Evolutionary conservation across 2,888 invertebrate species (phyloP), one percentile per base, ranked within the genome.

Genomic region (Nymphalis polychloros): DNA sequence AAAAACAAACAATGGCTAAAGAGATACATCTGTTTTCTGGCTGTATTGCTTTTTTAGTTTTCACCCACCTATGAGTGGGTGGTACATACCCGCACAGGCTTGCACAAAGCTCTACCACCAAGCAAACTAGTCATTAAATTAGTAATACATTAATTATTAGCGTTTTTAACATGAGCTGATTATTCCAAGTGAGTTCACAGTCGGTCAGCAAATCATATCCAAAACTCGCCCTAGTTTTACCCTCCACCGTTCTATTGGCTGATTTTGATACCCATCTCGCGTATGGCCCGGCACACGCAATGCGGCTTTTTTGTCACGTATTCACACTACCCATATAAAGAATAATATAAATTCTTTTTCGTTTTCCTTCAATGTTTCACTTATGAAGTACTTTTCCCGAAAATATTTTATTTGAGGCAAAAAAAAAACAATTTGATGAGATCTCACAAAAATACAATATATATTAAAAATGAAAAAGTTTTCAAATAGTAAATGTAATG

Each of bases 251-350:
- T 61, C 60, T 35, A 64, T 64, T 67, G 67, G 61, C 49, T 52
- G 47, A 59, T 46, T 64, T 65, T 64, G 64, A 65, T 68, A 63
- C 35, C 50, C 31, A 47, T 63, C 50, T 63, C 52, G 64, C 49
- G 49, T 48, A 55, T 23, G 52, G 52, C 52, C 20, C 59, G 31
- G 63, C 41, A 68, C 69, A 70, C 72, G 72, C 72, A 70, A 68
- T 72, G 72, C 69, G 72, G 69, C 19, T 72, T 68, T 72, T 72
- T 68, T 69, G 67, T 65, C 67, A 67, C 64, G 64, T 69, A 50
- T 50, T 47, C 53, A 50, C 53, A 50, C 53, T 49, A 61, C 23
- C 52, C 16, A 52, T 23, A 63, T 55, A 59, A 35, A 59, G 48
- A 46, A 60, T 55, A 70, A 66, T 59, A 64, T 53, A 60, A 64